Evolutionary conservation across 35 echinoderm and acorn worm species (phyloP), one percentile per base, ranked within the genome.

Genomic region (Stichopus chloronotus): DNA sequence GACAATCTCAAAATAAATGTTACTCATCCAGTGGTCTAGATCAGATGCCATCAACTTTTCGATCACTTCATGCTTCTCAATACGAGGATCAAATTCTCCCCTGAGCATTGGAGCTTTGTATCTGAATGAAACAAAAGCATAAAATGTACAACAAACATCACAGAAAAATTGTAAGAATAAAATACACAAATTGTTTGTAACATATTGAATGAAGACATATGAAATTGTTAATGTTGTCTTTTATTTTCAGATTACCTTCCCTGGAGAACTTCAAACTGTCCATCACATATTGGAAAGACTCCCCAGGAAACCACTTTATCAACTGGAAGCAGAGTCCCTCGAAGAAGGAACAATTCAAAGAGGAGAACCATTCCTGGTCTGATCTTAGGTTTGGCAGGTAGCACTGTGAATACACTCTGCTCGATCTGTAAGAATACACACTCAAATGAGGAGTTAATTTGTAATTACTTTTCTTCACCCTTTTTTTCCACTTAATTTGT

Each of bases 291-390:
- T 55, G 97, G 97, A 92, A 98, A 98, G 19, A 96, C 93, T 52
- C 97, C 95, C 97, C 97, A 98, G 9, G 94, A 93, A 22, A 98
- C 97, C 78, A 98, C 97, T 88, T 98, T 98, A 63, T 98, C 97
- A 43, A 98, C 93, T 0, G 97, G 97, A 10, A 98, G 95, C 11
- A 98, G 91, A 56, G 97, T 94, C 2, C 97, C 97, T 17, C 97
- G 84, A 2, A 96, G 87, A 52, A 98, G 71, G 59, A 98, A 98
- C 21, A 98, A 74, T 72, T 98, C 97, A 96, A 98, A 98, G 65
- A 96, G 61, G 8, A 98, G 78, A 52, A 98, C 77, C 97, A 98
- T 98, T 12, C 97, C 97, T 43, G 97, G 97, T 88, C 95, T 93
- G 69, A 98, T 91, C 76, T 96, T 72, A 0, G 95, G 91, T 65